Conservation (phyloP, 2,797 vertebrate species). For the Gymnoscopelus braueri region DNA sequence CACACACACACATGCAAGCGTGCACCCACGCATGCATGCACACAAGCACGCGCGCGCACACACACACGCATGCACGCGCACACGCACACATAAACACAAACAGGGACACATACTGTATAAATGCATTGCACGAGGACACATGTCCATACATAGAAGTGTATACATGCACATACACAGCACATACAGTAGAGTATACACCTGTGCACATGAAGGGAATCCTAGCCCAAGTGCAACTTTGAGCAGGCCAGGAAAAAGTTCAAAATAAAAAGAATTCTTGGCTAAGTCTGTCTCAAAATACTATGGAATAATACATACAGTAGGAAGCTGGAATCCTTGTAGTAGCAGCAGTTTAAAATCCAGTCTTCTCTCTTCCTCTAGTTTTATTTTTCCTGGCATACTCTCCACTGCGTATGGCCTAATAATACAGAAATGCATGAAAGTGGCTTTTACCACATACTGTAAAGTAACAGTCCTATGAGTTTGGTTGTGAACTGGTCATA, state of each 20-base stretch:
- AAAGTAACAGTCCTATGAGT: too few species aligned
- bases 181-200: constrained; percentile 36
- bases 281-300: too few species aligned
- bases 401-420: too few species aligned
- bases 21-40: not conserved
- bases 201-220: constrained; percentile 49
- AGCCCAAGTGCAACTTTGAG: constrained; percentile 52
- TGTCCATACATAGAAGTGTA: not conserved
- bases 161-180: constrained; percentile 1
- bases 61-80: constrained; percentile 2
- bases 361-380: too few species aligned
- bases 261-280: constrained; percentile 21
- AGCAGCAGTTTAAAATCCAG: too few species aligned
- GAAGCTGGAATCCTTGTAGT: too few species aligned
- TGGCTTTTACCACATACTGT: too few species aligned
- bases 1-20: constrained; percentile 24
- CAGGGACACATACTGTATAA: not conserved
- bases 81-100: constrained; percentile 24
- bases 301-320: too few species aligned
- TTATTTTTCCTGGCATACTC: too few species aligned
- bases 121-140: not conserved
- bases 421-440: too few species aligned
- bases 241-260: constrained; percentile 38
- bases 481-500: too few species aligned
- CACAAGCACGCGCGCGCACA: constrained; percentile 15